Evolutionary conservation across 2,888 invertebrate genomes (phyloP), one percentile per base, ranked within the genome.

Genomic region (Yponomeuta sedellus): DNA sequence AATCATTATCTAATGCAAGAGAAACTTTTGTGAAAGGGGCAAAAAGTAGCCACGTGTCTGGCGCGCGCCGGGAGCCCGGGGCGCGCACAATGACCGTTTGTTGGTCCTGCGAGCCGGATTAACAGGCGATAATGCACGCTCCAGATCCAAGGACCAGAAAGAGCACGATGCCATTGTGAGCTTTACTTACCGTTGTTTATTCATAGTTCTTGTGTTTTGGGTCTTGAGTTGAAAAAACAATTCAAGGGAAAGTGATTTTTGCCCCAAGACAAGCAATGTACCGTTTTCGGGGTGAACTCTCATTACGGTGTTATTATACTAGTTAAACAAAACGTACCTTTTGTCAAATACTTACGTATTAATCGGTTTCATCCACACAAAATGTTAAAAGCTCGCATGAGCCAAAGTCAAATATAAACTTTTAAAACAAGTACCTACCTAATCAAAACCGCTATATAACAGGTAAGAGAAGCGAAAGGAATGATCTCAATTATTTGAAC

Each of bases 41-140:
- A 75, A 77, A 84, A 79, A 79, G 79, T 73, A 80, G 88, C 88
- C 90, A 89, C 90, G 90, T 89, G 90, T 75, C 81, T 72, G 75
- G 86, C 89, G 88, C 85, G 84, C 85, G 88, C 83, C 76, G 73
- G 78, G 83, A 77, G 80, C 81, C 66, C 69, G 77, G 75, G 75
- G 77, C 74, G 73, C 70, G 70, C 67, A 80, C 78, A 73, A 77
- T 72, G 74, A 74, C 64, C 78, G 44, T 75, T 79, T 78, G 80
- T 76, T 79, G 78, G 81, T 85, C 85, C 83, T 85, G 78, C 80
- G 77, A 77, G 76, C 77, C 74, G 83, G 85, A 88, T 91, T 86
- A 88, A 88, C 85, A 85, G 86, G 82, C 83, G 82, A 88, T 88
- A 88, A 88, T 89, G 84, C 84, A 81, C 86, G 90, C 86, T 88